Conservation (phyloP, 2,113 vertebrate genomes). For the Cygnus atratus region DNA sequence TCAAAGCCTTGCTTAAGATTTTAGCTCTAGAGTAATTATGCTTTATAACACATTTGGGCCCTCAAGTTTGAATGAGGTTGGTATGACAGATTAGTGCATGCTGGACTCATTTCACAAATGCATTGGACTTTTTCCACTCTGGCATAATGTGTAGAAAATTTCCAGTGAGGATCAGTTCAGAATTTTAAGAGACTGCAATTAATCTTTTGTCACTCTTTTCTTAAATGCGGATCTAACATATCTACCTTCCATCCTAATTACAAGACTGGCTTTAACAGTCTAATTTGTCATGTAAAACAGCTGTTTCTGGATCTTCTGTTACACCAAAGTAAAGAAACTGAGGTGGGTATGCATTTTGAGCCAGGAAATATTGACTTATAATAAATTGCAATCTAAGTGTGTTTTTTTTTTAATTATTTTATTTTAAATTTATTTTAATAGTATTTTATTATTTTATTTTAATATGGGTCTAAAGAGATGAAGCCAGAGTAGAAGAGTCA, state of each 20-base stretch:
- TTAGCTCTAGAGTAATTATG: slow-evolving; percentile 70
- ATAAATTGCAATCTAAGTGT: background rate
- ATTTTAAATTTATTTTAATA: background rate
- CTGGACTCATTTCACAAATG: slow-evolving; percentile 49
- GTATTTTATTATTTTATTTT: background rate
- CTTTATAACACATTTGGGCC: slow-evolving; percentile 62
- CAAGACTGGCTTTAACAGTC: slow-evolving; percentile 17
- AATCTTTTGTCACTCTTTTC: slow-evolving; percentile 57
- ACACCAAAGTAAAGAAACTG: background rate
- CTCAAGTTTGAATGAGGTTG: slow-evolving; percentile 52
- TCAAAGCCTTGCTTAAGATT: slow-evolving; percentile 59
- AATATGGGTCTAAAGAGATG: background rate
- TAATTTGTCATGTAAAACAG: slow-evolving; percentile 64
- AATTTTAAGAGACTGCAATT: slow-evolving; percentile 75
- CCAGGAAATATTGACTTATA: background rate
- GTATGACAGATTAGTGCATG: slow-evolving; percentile 33
- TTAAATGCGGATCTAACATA: slow-evolving; percentile 13
- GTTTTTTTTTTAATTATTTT: background rate
- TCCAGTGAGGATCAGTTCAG: slow-evolving; percentile 58
- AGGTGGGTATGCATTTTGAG: background rate
- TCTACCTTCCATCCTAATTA: slow-evolving; percentile 59
- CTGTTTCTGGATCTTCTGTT: slow-evolving; percentile 15
- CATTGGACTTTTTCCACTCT: slow-evolving; percentile 42
- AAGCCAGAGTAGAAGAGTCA: background rate
- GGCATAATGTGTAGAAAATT: slow-evolving; percentile 37